These are phyloP conservation scores for Patella pellucida DNA, from an alignment of 2,888 invertebrate genomes.

Conservation along the genomic window DNA sequence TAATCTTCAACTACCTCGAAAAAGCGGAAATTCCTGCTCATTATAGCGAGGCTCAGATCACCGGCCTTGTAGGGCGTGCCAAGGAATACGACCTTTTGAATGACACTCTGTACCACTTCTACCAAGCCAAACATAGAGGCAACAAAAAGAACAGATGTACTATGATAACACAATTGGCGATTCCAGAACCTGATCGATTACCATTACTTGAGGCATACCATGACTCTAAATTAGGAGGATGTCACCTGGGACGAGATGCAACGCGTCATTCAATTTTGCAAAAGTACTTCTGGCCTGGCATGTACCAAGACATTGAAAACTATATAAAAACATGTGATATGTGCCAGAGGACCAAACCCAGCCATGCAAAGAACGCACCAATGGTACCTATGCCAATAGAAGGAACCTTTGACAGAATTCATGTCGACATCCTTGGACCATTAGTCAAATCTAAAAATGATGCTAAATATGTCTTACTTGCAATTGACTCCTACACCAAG, in stretches of 20 bases:
- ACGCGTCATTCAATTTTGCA: constrained; percentile 18
- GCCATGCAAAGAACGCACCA: constrained; percentile 25
- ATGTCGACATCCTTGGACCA: constrained; percentile 30
- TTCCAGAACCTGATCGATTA: constrained; percentile 24
- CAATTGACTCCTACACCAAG: constrained; percentile 3
- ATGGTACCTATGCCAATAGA: constrained; percentile 29
- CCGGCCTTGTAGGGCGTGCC: too few relatives aligned
- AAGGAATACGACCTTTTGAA: constrained; percentile 7
- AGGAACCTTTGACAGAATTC: constrained; percentile 20
- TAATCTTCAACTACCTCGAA: too few relatives aligned
- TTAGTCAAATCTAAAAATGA: constrained; percentile 9
- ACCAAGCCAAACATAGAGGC: constrained; percentile 21
- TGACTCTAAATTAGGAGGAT: constrained; percentile 24
- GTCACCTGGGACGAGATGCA: constrained; percentile 24
- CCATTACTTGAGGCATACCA: constrained; percentile 27
- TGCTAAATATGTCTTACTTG: constrained; percentile 12
- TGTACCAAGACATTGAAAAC: constrained; percentile 28
- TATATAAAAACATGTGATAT: constrained; percentile 28
- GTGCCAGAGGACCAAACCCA: constrained; percentile 29
- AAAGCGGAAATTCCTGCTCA: too few relatives aligned
- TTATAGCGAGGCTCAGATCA: too few relatives aligned
- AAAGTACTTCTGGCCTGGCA: constrained; percentile 29
- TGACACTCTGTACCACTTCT: constrained; percentile 11
- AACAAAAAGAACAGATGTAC: neutral
- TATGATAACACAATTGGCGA: neutral